Base-by-base conservation (phyloP, 1,140 invertebrate genomes). In the Hyphantria cunea region DNA sequence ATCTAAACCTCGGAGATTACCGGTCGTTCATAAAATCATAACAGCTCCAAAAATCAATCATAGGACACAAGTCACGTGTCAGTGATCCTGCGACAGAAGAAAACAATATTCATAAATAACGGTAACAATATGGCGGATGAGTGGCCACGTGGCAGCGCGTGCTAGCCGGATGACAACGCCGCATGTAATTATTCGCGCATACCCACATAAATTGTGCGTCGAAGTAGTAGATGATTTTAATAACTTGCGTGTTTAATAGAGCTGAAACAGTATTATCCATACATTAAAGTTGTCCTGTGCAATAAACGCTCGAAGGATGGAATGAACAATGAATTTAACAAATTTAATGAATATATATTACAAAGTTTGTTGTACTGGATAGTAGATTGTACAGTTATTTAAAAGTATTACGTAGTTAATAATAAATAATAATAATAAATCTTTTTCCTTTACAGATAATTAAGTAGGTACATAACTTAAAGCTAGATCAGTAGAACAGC, bases 81-180 rank as follows among this genome's bases (percentile, higher is more conserved):
- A 51, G 25, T 67, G 77, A 83, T 76, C 66, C 68, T 70, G n/a
- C 51, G 51, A 59, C 61, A 53, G 59, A 68, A 59, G 67, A 70
- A 72, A 80, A 81, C 82, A 82, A 88, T 88, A 83, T 84, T 83
- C 85, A 88, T 88, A 88, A 88, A 88, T 86, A 88, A 86, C 72
- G 67, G 59, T 66, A 81, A 81, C 81, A 83, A 84, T 80, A 66
- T 67, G 53, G 56, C 62, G 45, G 37, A 49, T 33, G 50, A 44
- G 42, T 44, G 54, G 71, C 10, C 80, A 80, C 81, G 81, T 75
- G 80, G 53, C 68, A 60, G 62, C 68, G 62, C 79, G 70, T 76
- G 78, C 79, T 76, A 61, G 62, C 15, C 58, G 0, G 33, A 39
- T 42, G 45, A 32, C 45, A 67, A 74, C 70, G 74, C 72, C 72